Percentiles rank a stretch among this genome's conserved stretches.
These are phyloP conservation scores for Apodemus agrarius DNA, from an alignment of 2,797 vertebrate genomes.

Conservation along the genomic window DNA sequence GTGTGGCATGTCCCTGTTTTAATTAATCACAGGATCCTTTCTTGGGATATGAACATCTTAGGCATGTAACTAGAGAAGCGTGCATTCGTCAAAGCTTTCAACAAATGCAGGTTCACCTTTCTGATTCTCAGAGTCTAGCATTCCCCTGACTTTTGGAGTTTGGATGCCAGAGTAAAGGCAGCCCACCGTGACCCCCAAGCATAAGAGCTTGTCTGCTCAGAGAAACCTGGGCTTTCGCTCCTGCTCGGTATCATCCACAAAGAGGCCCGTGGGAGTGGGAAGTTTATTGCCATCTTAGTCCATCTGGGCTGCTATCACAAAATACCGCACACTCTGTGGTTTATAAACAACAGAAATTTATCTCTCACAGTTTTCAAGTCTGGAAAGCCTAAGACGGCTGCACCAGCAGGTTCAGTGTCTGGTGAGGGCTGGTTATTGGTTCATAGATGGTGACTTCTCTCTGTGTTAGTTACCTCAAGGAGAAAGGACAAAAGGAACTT, in stretches of 20 bases:
- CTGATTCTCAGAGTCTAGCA: not conserved
- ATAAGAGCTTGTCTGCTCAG: not conserved
- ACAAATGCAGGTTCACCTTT: not conserved
- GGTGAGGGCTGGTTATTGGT: no score
- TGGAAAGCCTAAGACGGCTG: not conserved
- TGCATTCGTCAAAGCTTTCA: not conserved
- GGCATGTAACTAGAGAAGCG: not conserved
- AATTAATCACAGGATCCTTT: not conserved
- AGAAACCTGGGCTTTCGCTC: not conserved
- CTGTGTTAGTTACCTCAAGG: no score
- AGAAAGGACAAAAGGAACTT: not conserved
- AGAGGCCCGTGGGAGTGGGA: not conserved
- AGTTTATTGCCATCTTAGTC: not conserved
- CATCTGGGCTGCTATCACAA: not conserved
- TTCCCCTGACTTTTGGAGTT: rapidly evolving
- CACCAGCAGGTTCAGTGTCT: not conserved
- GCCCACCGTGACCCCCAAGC: rapidly evolving
- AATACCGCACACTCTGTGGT: not conserved
- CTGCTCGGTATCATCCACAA: not conserved
- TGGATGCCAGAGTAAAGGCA: rapidly evolving
- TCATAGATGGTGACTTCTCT: not conserved
- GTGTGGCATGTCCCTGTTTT: not conserved
- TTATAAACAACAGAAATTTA: not conserved
- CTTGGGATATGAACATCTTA: not conserved
- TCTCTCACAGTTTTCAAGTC: not conserved